Percentiles rank a stretch among this genome's conserved stretches.
phyloP scores from a whole-genome alignment of 2,888 invertebrate genomes.

The Chelonus formosanus region DNA sequence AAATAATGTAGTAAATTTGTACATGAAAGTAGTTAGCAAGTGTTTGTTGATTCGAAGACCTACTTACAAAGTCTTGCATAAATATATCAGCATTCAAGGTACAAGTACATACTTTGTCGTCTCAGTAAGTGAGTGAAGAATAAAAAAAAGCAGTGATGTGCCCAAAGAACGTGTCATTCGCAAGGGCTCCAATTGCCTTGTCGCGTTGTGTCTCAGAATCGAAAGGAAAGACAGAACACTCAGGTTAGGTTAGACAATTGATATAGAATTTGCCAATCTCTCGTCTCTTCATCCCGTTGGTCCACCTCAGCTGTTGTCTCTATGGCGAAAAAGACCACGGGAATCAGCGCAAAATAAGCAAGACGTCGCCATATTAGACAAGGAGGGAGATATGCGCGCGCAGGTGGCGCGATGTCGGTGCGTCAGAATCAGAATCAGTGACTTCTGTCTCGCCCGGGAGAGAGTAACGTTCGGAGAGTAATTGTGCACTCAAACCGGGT shows the following conservation, averaged over 20 bases:
- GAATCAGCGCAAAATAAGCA: slow-evolving; percentile 17
- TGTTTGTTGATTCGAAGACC: no score
- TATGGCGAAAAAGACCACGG: slow-evolving; percentile 5
- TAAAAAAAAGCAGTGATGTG: background rate
- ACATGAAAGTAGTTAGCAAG: no score
- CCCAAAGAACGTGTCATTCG: background rate
- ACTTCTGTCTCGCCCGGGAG: slow-evolving; percentile 50
- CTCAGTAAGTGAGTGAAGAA: no score
- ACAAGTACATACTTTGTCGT: no score
- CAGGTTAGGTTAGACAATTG: slow-evolving; percentile 27
- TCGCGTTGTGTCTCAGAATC: slow-evolving; percentile 4
- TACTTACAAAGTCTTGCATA: no score
- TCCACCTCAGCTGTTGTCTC: background rate
- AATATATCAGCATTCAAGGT: no score
- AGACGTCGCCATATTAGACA: slow-evolving; percentile 17
- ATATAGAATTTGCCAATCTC: slow-evolving; percentile 15
- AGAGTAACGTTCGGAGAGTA: slow-evolving; percentile 40
- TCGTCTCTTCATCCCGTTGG: slow-evolving; percentile 5
- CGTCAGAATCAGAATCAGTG: slow-evolving; percentile 55
- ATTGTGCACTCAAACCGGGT: slow-evolving; percentile 21
- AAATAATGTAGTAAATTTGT: no score
- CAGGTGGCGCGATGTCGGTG: slow-evolving; percentile 64
- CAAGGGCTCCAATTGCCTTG: background rate
- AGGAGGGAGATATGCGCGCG: slow-evolving; percentile 53
- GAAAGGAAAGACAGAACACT: background rate